Base-by-base conservation (phyloP, 2,888 invertebrate species). In the Macrophya alboannulata region DNA sequence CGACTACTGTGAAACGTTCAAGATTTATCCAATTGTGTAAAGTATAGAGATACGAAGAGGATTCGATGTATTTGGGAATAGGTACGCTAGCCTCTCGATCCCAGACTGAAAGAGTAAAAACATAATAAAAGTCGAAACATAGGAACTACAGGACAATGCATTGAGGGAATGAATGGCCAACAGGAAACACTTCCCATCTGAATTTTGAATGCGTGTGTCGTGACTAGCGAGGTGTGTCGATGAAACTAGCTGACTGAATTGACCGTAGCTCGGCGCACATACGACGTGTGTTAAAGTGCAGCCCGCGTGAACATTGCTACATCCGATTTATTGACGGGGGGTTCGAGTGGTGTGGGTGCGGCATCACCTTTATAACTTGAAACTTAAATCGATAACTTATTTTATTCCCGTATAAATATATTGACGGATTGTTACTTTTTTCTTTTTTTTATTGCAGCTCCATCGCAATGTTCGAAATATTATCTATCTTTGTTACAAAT, bases 141-240 rank as follows among this genome's bases (percentile, higher is more conserved):
- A 84, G 85, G 84, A 84, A 87, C 74, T 59, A 59, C 77, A 74
- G 86, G 87, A 90, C 90, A 91, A 90, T 90, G 88, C 89, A 89
- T 90, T 88, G 90, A 89, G 88, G 88, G 89, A 88, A 88, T 90
- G 90, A 89, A 90, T 88, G 89, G 88, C 84, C 87, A 88, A 88
- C 90, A 91, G 91, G 91, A 91, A 91, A 89, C 88, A 89, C 88
- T 91, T 89, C 90, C 90, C 89, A 91, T 90, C 89, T 89, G 90
- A 92, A 89, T 91, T 89, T 89, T 88, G 88, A 91, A 90, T 88
- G 88, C 86, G 86, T 86, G 87, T 85, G 86, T 76, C 88, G 87
- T 87, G 91, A 88, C 89, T 88, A 90, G 87, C 91, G 89, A 89
- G 89, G 88, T 89, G 90, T 86, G 86, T 87, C 87, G 85, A 81